Evolutionary conservation across 2,888 invertebrate genomes (phyloP).

Genomic region (Hirtodrosophila confusa): DNA sequence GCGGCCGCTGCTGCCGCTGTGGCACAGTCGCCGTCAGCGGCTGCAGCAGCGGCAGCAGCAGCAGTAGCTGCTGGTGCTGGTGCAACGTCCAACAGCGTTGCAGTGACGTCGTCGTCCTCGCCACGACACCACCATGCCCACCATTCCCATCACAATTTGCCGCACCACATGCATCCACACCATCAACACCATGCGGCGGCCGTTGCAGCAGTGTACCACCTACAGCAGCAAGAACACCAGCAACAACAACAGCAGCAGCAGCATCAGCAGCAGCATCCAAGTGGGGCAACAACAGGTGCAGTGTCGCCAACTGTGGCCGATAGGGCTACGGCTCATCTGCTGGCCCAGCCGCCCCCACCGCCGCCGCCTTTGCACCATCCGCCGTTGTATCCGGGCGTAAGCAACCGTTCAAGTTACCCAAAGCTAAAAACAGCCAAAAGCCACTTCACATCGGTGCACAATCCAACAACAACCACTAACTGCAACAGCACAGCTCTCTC

Average conservation of each 20-base stretch:
- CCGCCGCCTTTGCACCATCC: conserved; percentile 77
- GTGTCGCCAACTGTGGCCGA: conserved; percentile 41
- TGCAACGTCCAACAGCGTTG: conserved; percentile 22
- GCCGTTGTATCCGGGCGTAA: conserved; percentile 83
- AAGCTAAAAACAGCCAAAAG: conserved; percentile 28
- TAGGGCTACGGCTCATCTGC: conserved; percentile 34
- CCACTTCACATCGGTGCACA: conserved; percentile 31
- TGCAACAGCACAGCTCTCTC: conserved; percentile 5
- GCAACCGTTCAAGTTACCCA: conserved; percentile 66
- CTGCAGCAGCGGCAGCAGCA: conserved; percentile 17
- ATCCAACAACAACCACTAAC: conserved; percentile 12
- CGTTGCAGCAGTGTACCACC: conserved; percentile 67
- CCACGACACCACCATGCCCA: conserved; percentile 63
- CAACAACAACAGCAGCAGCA: conserved; percentile 51
- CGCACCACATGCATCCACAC: conserved; percentile 66
- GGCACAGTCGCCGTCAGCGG: conserved; percentile 28
- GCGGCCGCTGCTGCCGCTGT: conserved; percentile 24
- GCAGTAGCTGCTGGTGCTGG: conserved; percentile 16
- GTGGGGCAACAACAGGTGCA: conserved; percentile 46
- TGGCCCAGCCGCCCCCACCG: conserved; percentile 35
- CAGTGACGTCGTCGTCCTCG: conserved; percentile 49
- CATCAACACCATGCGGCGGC: conserved; percentile 64
- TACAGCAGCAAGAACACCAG: conserved; percentile 63
- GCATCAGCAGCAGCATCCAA: conserved; percentile 49
- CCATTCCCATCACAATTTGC: conserved; percentile 63